Base-by-base conservation (phyloP, 2,113 vertebrate genomes). In the Tachysurus vachellii region DNA sequence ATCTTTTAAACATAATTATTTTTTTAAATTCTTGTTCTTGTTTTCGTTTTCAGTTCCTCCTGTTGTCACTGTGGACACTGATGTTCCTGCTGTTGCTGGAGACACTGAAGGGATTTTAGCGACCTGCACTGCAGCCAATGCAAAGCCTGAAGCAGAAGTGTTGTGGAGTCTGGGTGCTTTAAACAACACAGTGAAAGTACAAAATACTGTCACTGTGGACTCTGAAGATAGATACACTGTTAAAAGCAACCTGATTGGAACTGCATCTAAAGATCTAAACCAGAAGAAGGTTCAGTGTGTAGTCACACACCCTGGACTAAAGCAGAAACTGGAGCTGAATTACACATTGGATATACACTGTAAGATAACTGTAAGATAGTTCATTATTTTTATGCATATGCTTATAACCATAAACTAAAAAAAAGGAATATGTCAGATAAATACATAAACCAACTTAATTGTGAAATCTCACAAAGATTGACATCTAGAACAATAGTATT, bases 341-440 rank as follows among this genome's bases (percentile, higher is more conserved):
- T 90, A 89, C 90, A 80, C 2, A 16, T 62, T 93, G 23, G 83
- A 89, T 31, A 59, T 94, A 11, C 44, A 91, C 77, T 94, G 93
- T 95, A 75, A 59, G 28, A 50, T 2, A 5, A 36, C 36, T 1
- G n/a, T n/a, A n/a, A n/a, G n/a, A n/a, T n/a, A 50, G 47, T 9
- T 36, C 0, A 3, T 57, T 28, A 36, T 5, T 56, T n/a, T 21
- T 54, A 17, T 21, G 0, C 2, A 19, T 3, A 57, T 57, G 47
- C 47, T 50, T 50, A 50, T 50, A 50, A 50, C 8, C 4, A 9
- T 9, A 50, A 7, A 50, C 47, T 50, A 3, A 50, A 50, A 50
- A 7, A 50, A 50, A 9, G 47, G 47, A 50, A 50, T 50, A 50
- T 50, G 47, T 5, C 8, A 5, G 8, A 9, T 50, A 5, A 50